Evolutionary conservation across 2,888 invertebrate genomes (phyloP), one percentile per base, ranked within the genome.

Genomic region (Lutraria lutraria): DNA sequence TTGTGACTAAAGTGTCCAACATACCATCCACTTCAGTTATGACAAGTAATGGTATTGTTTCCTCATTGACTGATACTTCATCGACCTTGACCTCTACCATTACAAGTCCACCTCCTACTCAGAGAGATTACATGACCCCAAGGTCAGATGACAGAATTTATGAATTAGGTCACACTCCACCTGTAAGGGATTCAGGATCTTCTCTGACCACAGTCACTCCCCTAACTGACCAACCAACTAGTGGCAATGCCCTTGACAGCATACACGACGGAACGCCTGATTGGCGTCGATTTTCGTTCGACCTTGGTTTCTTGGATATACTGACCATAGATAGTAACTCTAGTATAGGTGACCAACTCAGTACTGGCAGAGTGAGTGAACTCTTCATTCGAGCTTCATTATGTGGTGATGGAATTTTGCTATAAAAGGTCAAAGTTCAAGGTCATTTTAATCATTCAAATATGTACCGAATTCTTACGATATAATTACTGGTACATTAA

Each of bases 351-450:
- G 91, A 90, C 86, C 91, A 89, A 83, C 84, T 86, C 81, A 89
- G 89, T 87, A 91, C 88, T 76, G 91, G 92, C 83, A 85, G 89
- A 89, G 92, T 92, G 92, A 92, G 92, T 92, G 85, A 56, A 83
- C 79, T 53, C 56, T 85, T 76, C 29, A 54, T 88, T 80, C 60
- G 53, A 63, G n/a, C n/a, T 52, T 29, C n/a, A 52, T 72, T 43
- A 16, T 80, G 80, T 79, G 79, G 85, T 85, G 85, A 34, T 43
- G 80, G 31, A 76, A 79, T 68, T 15, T 83, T 56, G 76, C 53
- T 72, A 15, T 76, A 34, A 16, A 72, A 76, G 60, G 83, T 87
- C n/a, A 76, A 56, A 76, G 82, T 63, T 82, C 76, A 87, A 81
- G 72, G 87, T 72, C 82, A 72, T 76, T 68, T n/a, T 31, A 21